A percentile compares a stretch with the other conserved stretches of the same genome.
phyloP scores from a whole-genome alignment of 2,888 invertebrate species.

The Parochlus steinenii region DNA sequence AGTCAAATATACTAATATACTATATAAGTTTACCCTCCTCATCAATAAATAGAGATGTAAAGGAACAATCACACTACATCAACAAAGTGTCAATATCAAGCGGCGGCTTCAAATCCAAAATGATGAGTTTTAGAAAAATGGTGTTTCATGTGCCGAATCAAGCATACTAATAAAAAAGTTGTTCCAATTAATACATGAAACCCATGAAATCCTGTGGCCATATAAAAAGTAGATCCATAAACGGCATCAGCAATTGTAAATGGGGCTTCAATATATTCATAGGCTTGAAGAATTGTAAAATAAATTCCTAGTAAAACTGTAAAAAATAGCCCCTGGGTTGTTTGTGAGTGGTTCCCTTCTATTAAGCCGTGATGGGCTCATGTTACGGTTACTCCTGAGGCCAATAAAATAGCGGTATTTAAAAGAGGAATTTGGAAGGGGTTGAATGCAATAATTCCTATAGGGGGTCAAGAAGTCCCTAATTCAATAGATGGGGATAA shows the following conservation, averaged over 20 bases:
- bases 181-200: slow-evolving; percentile 50
- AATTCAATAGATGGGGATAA: slow-evolving; percentile 38
- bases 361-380: slow-evolving; percentile 41
- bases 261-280: slow-evolving; percentile 47
- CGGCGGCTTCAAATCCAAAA: slow-evolving; percentile 47
- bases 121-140: slow-evolving; percentile 39
- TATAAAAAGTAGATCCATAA: slow-evolving; percentile 53
- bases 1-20: slow-evolving; percentile 54
- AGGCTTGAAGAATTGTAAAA: slow-evolving; percentile 47
- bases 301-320: slow-evolving; percentile 43
- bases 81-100: slow-evolving; percentile 54
- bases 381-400: slow-evolving; percentile 52
- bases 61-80: slow-evolving; percentile 44
- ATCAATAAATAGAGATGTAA: slow-evolving; percentile 51
- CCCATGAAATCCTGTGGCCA: slow-evolving; percentile 61
- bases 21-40: slow-evolving; percentile 49
- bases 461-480: slow-evolving; percentile 46
- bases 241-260: slow-evolving; percentile 42
- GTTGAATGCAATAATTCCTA: slow-evolving; percentile 42
- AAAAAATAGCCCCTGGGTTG: slow-evolving; percentile 31
- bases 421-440: slow-evolving; percentile 52
- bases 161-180: slow-evolving; percentile 34
- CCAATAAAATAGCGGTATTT: slow-evolving; percentile 55
- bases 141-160: slow-evolving; percentile 31
- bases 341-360: slow-evolving; percentile 32